These are phyloP conservation scores for Drosophila prosaltans DNA, from an alignment of 1,140 invertebrate genomes.

Conservation along the genomic window DNA sequence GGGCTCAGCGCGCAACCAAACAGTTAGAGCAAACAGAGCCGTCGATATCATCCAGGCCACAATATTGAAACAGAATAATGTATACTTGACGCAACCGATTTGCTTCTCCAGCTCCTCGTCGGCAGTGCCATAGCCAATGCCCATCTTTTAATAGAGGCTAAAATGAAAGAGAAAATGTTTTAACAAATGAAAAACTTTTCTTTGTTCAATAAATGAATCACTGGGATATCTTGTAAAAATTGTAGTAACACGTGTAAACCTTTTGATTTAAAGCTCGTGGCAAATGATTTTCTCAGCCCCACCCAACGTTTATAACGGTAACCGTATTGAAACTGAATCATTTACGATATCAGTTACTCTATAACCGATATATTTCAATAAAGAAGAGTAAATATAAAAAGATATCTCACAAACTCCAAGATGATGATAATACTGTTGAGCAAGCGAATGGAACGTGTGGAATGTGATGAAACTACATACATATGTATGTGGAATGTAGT, in stretches of 20 bases:
- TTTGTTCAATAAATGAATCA: constrained; percentile 1
- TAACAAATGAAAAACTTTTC: not conserved
- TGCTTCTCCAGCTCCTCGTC: constrained; percentile 85
- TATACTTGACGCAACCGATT: constrained; percentile 88
- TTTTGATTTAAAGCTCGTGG: too few species aligned
- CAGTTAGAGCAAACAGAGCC: constrained; percentile 89
- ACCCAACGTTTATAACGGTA: not conserved
- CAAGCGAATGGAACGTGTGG: too few species aligned
- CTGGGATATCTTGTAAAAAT: not conserved
- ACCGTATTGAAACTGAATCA: too few species aligned
- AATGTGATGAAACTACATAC: too few species aligned
- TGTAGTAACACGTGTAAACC: too few species aligned
- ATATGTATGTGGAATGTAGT: too few species aligned
- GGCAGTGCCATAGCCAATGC: constrained; percentile 67
- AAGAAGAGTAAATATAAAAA: too few species aligned
- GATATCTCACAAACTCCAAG: too few species aligned
- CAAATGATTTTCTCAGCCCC: not conserved
- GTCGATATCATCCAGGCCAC: constrained; percentile 89
- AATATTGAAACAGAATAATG: constrained; percentile 88
- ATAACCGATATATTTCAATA: too few species aligned
- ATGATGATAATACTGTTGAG: too few species aligned
- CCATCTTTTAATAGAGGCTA: constrained; percentile 51
- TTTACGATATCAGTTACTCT: too few species aligned
- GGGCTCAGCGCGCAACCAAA: constrained; percentile 92
- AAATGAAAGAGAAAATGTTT: not conserved